Evolutionary conservation across 2,797 vertebrate genomes (phyloP).

Genomic region (Apogon talboti): DNA sequence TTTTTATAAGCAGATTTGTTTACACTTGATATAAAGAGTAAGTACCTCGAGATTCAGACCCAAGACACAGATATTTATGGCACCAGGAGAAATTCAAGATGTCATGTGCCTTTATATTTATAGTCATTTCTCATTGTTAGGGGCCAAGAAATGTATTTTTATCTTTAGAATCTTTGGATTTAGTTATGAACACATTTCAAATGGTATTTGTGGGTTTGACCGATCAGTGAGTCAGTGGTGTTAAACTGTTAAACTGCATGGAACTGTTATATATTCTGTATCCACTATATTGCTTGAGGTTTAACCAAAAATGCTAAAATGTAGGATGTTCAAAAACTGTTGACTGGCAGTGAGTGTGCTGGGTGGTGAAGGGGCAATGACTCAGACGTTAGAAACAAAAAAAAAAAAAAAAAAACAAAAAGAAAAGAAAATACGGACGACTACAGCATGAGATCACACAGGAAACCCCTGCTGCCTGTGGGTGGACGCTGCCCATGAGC

Average conservation of each 20-base stretch:
- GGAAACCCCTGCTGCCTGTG: conserved; percentile 51
- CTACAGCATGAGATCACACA: conserved; percentile 43
- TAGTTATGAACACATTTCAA: not conserved
- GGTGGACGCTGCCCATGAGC: conserved; percentile 47
- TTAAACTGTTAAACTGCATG: not conserved
- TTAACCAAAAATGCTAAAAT: conserved; percentile 21
- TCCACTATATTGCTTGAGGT: not conserved
- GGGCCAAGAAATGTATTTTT: no score
- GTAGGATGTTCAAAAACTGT: conserved; percentile 24
- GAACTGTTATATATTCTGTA: not conserved
- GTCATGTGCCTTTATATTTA: no score
- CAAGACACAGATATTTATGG: no score
- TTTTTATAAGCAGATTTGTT: not conserved
- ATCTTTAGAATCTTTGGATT: not conserved
- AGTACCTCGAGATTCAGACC: not conserved
- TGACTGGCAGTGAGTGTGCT: conserved; percentile 41
- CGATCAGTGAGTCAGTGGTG: not conserved
- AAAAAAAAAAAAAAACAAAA: not conserved
- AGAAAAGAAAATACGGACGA: conserved; percentile 25
- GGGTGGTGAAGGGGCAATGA: conserved; percentile 41
- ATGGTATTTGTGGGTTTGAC: not conserved
- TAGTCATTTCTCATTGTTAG: no score
- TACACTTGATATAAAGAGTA: not conserved
- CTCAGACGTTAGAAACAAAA: conserved; percentile 16
- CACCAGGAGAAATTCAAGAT: no score